Evolutionary conservation across 2,888 invertebrate genomes (phyloP), one percentile per base, ranked within the genome.

Genomic region (Dryocosmus kuriphilus): DNA sequence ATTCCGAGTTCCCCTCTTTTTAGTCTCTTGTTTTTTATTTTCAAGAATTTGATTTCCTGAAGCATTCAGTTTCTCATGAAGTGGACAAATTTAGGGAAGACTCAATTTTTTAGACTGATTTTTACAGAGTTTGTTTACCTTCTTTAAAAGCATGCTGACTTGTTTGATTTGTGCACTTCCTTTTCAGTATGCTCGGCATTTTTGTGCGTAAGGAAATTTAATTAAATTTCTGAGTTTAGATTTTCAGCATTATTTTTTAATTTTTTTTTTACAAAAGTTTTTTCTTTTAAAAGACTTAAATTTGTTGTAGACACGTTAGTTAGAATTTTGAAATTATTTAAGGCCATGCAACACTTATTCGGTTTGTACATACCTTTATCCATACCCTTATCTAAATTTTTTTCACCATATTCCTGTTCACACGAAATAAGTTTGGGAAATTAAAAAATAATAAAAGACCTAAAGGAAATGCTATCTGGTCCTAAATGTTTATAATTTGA

Each of bases 31-130:
- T 63, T 32, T 63, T 35, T 63, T 32, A 32, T 35, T 63, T 32
- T 63, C 5, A 14, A 57, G 14, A 14, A 14, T 57, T 24, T 57
- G 1, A 24, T 57, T 24, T 57, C 24, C 57, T 57, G 14, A 24
- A 1, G 24, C 11, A 57, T 57, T 57, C 24, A 57, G 11, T 14
- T 57, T 24, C 11, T 22, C 6, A 57, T 24, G 14, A 57, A 57
- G 24, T 57, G 14, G 5, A 1, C 24, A 57, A 57, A 57, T 57
- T 57, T 57, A 57, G 51, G n/a, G n/a, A 51, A 41, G n/a, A 8
- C n/a, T 55, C 51, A 6, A 57, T 57, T 57, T 57, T 57, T 24
- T 24, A 57, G 24, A 57, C 57, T 57, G 24, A 57, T 57, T 57
- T 27, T 57, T 27, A 57, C 11, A 11, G n/a, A 57, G 14, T 24